Conservation (phyloP, 2,888 invertebrate species). For the Corbicula japonica region DNA sequence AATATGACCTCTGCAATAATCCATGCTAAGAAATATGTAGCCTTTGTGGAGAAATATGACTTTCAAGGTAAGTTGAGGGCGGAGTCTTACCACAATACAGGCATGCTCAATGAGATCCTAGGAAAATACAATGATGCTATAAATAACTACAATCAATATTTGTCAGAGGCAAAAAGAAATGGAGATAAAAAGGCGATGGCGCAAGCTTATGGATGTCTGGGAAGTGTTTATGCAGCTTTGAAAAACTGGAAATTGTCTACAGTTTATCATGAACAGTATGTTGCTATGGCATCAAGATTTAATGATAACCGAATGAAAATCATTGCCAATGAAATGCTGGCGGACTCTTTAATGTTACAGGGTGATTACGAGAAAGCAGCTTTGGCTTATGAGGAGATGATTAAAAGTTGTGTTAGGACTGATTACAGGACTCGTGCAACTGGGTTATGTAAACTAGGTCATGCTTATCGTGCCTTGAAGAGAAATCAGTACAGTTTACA, state of each 20-base stretch:
- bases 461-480: constrained; percentile 75
- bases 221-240: constrained; percentile 81
- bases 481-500: constrained; percentile 79
- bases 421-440: constrained; percentile 72
- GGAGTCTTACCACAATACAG: constrained; percentile 82
- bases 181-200: constrained; percentile 78
- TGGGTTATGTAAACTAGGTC: constrained; percentile 81
- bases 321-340: constrained; percentile 82
- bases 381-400: constrained; percentile 72
- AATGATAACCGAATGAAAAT: constrained; percentile 74
- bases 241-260: constrained; percentile 79
- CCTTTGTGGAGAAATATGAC: constrained; percentile 68
- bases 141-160: constrained; percentile 79
- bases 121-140: constrained; percentile 81
- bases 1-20: constrained; percentile 78
- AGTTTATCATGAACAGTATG: constrained; percentile 82
- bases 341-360: constrained; percentile 80
- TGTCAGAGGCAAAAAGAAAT: constrained; percentile 73
- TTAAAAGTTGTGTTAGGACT: constrained; percentile 66
- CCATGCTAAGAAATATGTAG: constrained; percentile 78
- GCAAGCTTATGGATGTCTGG: constrained; percentile 84
- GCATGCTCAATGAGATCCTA: constrained; percentile 82
- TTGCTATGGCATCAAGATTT: constrained; percentile 75
- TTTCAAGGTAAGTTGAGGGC: constrained; percentile 73
- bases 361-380: constrained; percentile 78